phyloP scores from a whole-genome alignment of 2,888 invertebrate species.

The Zhuqinia jingwanae region DNA sequence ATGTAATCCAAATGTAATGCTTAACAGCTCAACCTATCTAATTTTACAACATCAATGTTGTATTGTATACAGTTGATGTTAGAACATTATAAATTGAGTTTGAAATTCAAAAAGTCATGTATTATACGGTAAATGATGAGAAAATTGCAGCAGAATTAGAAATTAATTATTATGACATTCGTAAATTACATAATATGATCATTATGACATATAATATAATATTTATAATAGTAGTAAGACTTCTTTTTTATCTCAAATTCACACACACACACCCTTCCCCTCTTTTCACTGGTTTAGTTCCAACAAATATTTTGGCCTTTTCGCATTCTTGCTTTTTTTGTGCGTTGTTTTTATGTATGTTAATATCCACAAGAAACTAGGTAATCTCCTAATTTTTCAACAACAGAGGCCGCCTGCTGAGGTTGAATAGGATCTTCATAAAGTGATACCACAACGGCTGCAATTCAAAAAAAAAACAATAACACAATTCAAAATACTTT shows the following conservation, averaged over 20 bases:
- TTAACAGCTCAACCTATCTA: constrained; percentile 56
- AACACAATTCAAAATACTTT: neutral
- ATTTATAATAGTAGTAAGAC: constrained; percentile 72
- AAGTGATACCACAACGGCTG: constrained; percentile 95
- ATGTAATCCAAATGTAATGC: constrained; percentile 73
- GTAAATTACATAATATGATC: constrained; percentile 71
- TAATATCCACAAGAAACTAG: constrained; percentile 98
- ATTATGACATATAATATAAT: constrained; percentile 64
- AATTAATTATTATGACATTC: constrained; percentile 72
- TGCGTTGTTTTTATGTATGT: constrained; percentile 80
- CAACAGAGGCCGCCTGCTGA: constrained; percentile 97
- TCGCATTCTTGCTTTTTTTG: constrained; percentile 69
- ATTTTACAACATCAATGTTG: constrained; percentile 67
- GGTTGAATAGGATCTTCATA: constrained; percentile 98
- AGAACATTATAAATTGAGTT: constrained; percentile 70
- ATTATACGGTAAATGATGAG: constrained; percentile 71
- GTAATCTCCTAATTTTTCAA: constrained; percentile 98
- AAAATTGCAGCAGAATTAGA: constrained; percentile 73
- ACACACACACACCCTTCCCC: constrained; percentile 56
- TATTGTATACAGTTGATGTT: constrained; percentile 59
- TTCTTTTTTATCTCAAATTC: constrained; percentile 72
- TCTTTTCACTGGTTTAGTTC: constrained; percentile 70
- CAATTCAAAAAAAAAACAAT: constrained; percentile 81
- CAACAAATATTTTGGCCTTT: constrained; percentile 72
- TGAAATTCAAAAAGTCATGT: constrained; percentile 70